A percentile compares a stretch with the other conserved stretches of the same genome.
phyloP scores from a whole-genome alignment of 2,113 vertebrate genomes.

The Callithrix jacchus region DNA sequence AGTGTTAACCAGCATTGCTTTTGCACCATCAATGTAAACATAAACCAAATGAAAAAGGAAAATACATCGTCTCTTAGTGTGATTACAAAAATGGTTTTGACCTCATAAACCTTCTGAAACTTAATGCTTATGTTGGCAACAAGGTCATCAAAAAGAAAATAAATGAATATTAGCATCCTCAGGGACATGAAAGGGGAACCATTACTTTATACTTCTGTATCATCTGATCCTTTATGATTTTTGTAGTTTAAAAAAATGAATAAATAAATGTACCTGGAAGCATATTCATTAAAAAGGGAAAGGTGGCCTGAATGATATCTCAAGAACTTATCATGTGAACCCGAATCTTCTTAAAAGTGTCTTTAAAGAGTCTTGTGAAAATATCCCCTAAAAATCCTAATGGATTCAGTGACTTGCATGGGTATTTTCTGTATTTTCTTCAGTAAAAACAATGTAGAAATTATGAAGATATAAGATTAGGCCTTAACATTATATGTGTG shows the following conservation, averaged over 20 bases:
- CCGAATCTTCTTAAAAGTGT: background rate
- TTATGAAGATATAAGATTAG: too few species aligned
- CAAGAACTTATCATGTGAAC: background rate
- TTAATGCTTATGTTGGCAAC: background rate
- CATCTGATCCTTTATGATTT: background rate
- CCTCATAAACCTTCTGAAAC: background rate
- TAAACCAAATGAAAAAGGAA: background rate
- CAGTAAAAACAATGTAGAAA: too few species aligned
- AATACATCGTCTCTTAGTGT: background rate
- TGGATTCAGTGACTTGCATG: background rate
- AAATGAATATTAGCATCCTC: background rate
- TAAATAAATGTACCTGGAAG: background rate
- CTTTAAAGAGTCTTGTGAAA: background rate
- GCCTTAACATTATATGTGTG: too few species aligned
- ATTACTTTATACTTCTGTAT: background rate
- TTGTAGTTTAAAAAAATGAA: background rate
- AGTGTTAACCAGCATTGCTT: background rate
- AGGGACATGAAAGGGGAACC: background rate
- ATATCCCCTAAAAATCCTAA: background rate
- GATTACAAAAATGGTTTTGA: background rate
- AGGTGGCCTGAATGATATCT: background rate
- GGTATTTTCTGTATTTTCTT: background rate
- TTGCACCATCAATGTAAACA: background rate
- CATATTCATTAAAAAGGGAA: background rate
- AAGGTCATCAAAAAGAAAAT: background rate